Evolutionary conservation across 2,113 vertebrate species (phyloP), one percentile per base, ranked within the genome.

Genomic region (Ia io): DNA sequence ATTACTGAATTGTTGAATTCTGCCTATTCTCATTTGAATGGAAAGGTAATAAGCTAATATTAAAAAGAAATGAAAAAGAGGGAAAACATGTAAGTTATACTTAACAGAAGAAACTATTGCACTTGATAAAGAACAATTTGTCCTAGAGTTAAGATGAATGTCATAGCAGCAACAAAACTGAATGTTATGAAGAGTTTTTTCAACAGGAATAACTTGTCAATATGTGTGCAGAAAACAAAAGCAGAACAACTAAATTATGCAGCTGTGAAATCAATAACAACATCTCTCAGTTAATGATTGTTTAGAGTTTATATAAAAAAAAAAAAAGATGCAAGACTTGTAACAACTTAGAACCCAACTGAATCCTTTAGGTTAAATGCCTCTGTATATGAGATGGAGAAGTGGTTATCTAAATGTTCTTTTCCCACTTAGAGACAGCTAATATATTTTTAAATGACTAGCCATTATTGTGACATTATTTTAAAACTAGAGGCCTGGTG

Each of bases 131-230:
- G 5, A 32, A 80, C 25, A 70, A 17, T 78, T 47, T 84, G 59
- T 44, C 14, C 90, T 71, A 59, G 37, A 82, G 87, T 79, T 87
- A 79, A 85, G 25, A 28, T 84, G 30, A 44, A 47, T 85, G 47
- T 85, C 44, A 82, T 14, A 89, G 28, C 23, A 86, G 84, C 51
- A 88, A 59, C 67, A 71, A 90, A 89, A 83, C 8, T 35, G 10
- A 92, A 14, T n/a, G 23, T 18, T 9, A 37, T 79, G 23, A 70
- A 30, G 28, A 77, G 1, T 7, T 70, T 61, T 7, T 44, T 88
- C 42, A 85, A 77, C 56, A 42, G 22, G 63, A 70, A 70, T 35
- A 94, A 76, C 14, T 47, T 84, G 25, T 59, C 67, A 70, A 37
- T 25, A 86, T 53, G 13, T 83, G 6, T 78, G 40, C 7, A 32